These are phyloP conservation scores for Pandemis cinnamomeana DNA, from an alignment of 2,888 invertebrate species.

Conservation along the genomic window DNA sequence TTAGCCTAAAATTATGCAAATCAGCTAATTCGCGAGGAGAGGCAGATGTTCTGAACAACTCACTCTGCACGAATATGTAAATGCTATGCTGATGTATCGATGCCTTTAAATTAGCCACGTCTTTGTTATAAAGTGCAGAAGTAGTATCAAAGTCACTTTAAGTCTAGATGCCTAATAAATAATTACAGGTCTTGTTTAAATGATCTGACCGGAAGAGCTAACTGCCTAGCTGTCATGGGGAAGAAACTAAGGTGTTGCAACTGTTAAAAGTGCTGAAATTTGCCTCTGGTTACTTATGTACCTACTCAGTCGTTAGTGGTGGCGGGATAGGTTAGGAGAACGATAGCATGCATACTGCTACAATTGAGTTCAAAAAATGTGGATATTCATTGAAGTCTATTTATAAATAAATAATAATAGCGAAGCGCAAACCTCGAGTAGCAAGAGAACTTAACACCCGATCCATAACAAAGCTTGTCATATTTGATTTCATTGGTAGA, in stretches of 20 bases:
- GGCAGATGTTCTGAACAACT: slow-evolving; percentile 55
- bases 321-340: too few species aligned
- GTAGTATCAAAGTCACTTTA: background rate
- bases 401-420: too few species aligned
- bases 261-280: too few species aligned
- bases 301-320: too few species aligned
- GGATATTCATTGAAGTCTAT: too few species aligned
- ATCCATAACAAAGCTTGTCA: background rate
- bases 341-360: too few species aligned
- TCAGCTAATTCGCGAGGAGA: slow-evolving; percentile 48
- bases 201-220: background rate
- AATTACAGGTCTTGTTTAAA: background rate
- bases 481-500: slow-evolving; percentile 4
- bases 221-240: too few species aligned
- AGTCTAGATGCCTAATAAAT: background rate
- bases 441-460: background rate
- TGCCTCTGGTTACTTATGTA: too few species aligned
- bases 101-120: slow-evolving; percentile 41
- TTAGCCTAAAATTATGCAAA: slow-evolving; percentile 53
- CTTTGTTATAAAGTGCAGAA: slow-evolving; percentile 28
- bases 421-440: background rate
- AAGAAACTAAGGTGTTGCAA: too few species aligned
- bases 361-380: too few species aligned
- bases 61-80: slow-evolving; percentile 47
- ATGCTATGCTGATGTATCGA: slow-evolving; percentile 43